Evolutionary conservation across 2,113 vertebrate genomes (phyloP), one percentile per base, ranked within the genome.

Genomic region (Upupa epops): DNA sequence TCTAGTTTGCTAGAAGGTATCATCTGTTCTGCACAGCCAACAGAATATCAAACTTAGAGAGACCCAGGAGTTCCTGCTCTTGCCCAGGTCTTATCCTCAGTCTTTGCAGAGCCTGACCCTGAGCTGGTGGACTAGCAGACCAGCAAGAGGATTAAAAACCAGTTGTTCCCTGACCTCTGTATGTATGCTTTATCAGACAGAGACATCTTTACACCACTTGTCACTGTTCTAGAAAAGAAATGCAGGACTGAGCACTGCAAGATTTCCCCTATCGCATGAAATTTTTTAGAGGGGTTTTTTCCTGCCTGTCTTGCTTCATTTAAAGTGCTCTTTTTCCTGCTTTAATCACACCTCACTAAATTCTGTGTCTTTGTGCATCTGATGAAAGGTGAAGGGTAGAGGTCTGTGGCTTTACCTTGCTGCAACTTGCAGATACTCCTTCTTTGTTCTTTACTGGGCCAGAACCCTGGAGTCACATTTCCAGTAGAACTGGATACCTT

Each of bases 151-250:
- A 46, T 72, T 75, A 69, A 86, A 82, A 71, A 32, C 5, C 51
- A 17, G 25, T 70, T 65, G 31, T 72, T 89, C 49, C 29, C 58
- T 75, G 54, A 72, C 34, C 24, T 69, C n/a, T 61, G 9, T 36
- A 32, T 26, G 31, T 54, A 32, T 36, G 12, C 54, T 46, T 68
- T 37, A 40, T 69, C 36, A 89, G 54, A 73, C 21, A 66, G 42
- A 68, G 29, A 40, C 1, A 49, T 24, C 40, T 69, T 55, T 40
- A 21, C 0, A 2, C 11, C 0, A 1, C 60, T 81, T 81, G 37
- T 77, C 61, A 34, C 28, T 6, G 5, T 40, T 9, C 13, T 17
- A 17, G 58, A 58, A 48, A 31, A 40, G 31, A 81, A 79, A 64
- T 11, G 17, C 36, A 49, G 56, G 32, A 59, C 9, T 29, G 46